Base-by-base conservation (phyloP, 2,888 invertebrate genomes). In the Craniophora ligustri region DNA sequence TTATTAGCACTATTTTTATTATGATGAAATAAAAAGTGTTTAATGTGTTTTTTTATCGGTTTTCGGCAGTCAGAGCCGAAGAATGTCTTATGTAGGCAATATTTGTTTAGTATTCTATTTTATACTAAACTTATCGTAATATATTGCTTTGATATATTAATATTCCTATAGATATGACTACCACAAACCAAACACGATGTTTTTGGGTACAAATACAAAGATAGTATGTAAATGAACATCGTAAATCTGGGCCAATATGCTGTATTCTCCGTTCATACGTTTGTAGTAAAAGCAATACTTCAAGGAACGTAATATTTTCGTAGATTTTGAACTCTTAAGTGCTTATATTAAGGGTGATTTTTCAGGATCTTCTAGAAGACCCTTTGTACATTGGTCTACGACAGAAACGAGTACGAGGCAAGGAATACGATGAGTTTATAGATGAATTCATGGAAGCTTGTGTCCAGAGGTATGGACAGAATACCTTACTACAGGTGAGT, bases 371-470 rank as follows among this genome's bases (percentile, higher is more conserved):
- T 3, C 91, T 99, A 26, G 96, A 98, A 85, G 99, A 99, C 94
- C 98, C 98, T 0, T 93, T 98, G 47, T 99, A 99, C 88, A 98
- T 99, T 76, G 99, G 99, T 16, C 91, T 99, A 40, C 94, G 98
- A 44, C 98, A 98, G 80, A 96, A 96, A 66, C 95, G 99, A 53
- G 96, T 96, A 0, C 95, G 96, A 13, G 99, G 99, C 1, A 94
- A 95, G 46, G 96, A 96, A 65, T 99, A 99, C 86, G 98, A 99
- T 78, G 97, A 97, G 11, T 96, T 99, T 67, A 95, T 99, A 53
- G 99, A 99, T 76, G 99, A 99, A 89, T 99, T 99, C 86, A 99
- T 99, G 99, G 95, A 97, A 76, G 98, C 98, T 0, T 97, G 97
- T 40, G 98, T 98, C 0, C 95, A 94, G 81, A 95, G 97, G 80